A percentile compares a stretch with the other conserved stretches of the same genome.
Evolutionary conservation across 2,888 invertebrate genomes (phyloP).

Genomic region (Coleophora flavipennella): DNA sequence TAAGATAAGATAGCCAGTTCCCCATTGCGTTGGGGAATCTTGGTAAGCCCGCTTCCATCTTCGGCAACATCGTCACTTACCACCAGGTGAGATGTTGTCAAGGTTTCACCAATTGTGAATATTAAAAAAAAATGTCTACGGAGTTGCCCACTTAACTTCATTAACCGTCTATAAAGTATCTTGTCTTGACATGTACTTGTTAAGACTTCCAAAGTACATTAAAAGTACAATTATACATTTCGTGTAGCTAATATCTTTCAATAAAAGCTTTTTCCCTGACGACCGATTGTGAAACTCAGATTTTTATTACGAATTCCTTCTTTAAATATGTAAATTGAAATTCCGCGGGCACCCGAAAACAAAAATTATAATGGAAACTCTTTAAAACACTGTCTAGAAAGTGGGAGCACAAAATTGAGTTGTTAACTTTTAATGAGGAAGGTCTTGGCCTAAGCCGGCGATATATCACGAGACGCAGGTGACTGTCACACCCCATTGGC

Average conservation of each 20-base stretch:
- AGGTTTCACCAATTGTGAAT: too few species aligned
- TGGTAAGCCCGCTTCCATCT: too few species aligned
- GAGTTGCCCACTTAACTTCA: too few species aligned
- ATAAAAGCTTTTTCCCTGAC: constrained; percentile 20
- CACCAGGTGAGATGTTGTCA: too few species aligned
- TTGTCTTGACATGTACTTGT: too few species aligned
- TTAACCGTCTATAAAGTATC: too few species aligned
- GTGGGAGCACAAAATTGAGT: constrained; percentile 23
- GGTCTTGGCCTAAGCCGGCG: constrained; percentile 25
- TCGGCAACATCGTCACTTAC: too few species aligned
- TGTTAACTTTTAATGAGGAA: constrained; percentile 40
- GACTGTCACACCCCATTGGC: constrained; percentile 27
- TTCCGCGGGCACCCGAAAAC: constrained; percentile 28
- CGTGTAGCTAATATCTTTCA: background rate
- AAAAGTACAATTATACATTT: too few species aligned
- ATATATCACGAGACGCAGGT: constrained; percentile 38
- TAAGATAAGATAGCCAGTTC: too few species aligned
- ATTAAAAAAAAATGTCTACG: too few species aligned
- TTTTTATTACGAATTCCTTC: constrained; percentile 41
- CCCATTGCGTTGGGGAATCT: too few species aligned
- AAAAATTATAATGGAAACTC: constrained; percentile 32
- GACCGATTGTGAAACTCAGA: constrained; percentile 34
- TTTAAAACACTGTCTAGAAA: constrained; percentile 32
- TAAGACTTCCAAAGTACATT: too few species aligned
- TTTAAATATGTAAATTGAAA: constrained; percentile 44